Percentiles rank a stretch among this genome's conserved stretches.
Conservation (phyloP, 2,797 vertebrate genomes). For the Sebastes reedi region DNA sequence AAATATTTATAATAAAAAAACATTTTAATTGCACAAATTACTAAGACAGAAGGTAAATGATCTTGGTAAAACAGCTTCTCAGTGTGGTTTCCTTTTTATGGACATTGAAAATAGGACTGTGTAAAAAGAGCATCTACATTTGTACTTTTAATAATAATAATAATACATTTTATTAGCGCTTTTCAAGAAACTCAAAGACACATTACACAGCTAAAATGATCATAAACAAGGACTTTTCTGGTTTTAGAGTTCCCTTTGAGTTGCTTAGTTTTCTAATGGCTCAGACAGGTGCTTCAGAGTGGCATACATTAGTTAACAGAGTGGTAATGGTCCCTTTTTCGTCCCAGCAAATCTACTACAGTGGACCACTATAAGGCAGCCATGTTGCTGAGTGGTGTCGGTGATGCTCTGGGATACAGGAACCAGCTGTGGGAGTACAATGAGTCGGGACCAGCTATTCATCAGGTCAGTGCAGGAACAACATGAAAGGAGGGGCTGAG, state of each 20-base stretch:
- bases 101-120: neutral
- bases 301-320: neutral
- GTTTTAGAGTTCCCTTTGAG: neutral
- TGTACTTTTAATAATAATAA: neutral
- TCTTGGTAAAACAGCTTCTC: neutral
- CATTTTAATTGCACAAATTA: neutral
- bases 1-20: neutral
- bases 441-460: conserved; percentile 79
- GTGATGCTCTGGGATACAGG: conserved; percentile 87
- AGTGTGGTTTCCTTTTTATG: neutral
- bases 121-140: neutral
- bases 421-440: conserved; percentile 84
- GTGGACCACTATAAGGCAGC: conserved; percentile 81
- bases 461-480: conserved; percentile 68
- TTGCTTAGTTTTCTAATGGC: neutral
- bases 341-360: conserved; percentile 23
- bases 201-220: neutral
- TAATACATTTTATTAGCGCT: too few species aligned
- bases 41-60: neutral
- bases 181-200: too few species aligned
- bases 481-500: neutral
- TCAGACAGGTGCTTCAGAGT: neutral
- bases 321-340: neutral
- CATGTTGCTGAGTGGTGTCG: conserved; percentile 87
- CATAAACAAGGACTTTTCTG: neutral